phyloP scores from a whole-genome alignment of 2,797 vertebrate species.

The Coregonus sp. region DNA sequence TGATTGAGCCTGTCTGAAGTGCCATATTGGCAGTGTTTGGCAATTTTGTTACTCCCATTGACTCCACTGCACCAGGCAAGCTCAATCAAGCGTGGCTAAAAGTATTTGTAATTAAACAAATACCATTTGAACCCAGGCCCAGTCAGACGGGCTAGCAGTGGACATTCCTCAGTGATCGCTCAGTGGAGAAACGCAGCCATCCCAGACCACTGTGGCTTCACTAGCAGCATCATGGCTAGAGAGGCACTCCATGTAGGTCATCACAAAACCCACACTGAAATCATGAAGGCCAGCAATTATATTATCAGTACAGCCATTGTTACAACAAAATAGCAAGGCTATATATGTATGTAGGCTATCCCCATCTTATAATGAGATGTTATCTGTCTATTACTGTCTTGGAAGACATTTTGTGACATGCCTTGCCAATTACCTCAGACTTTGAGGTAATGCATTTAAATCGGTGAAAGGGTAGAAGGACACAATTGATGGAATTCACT shows the following conservation, averaged over 20 bases:
- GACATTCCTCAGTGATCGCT: constrained; percentile 56
- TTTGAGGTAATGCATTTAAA: neutral
- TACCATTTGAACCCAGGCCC: constrained; percentile 28
- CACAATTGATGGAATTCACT: neutral
- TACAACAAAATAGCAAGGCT: too few species aligned
- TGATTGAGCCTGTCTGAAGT: neutral
- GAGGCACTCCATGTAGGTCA: constrained; percentile 55
- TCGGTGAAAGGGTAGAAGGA: neutral
- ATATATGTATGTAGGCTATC: neutral
- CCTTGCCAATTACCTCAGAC: neutral
- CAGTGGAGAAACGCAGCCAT: constrained; percentile 16
- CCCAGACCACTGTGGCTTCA: constrained; percentile 13
- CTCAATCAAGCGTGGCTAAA: neutral
- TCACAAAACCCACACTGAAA: constrained; percentile 51
- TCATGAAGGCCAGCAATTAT: constrained; percentile 41
- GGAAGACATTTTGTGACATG: neutral
- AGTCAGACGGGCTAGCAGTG: constrained; percentile 50
- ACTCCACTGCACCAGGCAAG: neutral
- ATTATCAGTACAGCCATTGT: constrained; percentile 13
- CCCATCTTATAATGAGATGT: neutral
- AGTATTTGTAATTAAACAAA: neutral
- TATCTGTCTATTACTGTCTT: neutral
- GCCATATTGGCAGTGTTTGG: neutral
- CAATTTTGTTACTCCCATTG: neutral
- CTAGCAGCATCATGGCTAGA: constrained; percentile 43